A percentile compares a stretch with the other conserved stretches of the same genome.
These are phyloP conservation scores for Oryzias melastigma DNA, from an alignment of 2,113 vertebrate genomes.

Conservation along the genomic window DNA sequence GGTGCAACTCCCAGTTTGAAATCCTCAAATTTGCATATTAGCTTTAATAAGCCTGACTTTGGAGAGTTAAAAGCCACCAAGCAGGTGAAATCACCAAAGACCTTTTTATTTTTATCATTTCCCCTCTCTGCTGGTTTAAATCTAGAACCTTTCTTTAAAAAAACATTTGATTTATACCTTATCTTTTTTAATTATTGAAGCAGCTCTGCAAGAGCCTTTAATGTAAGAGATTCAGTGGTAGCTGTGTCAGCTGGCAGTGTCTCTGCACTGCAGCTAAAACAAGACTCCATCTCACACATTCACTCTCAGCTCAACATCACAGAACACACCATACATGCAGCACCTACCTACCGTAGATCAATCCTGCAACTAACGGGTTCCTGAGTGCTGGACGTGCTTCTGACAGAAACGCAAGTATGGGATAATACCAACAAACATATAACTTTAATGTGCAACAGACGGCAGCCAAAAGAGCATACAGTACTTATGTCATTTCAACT, in stretches of 20 bases:
- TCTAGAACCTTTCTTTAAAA: slow-evolving; percentile 15
- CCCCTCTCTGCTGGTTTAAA: slow-evolving; percentile 6
- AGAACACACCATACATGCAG: slow-evolving; percentile 12
- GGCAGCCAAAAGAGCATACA: slow-evolving; percentile 66
- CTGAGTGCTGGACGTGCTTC: slow-evolving; percentile 14
- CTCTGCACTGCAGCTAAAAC: slow-evolving; percentile 56
- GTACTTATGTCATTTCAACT: slow-evolving; percentile 30
- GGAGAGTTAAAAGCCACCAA: not conserved
- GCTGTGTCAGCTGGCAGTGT: slow-evolving; percentile 19
- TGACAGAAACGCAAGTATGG: slow-evolving; percentile 54
- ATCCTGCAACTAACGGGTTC: no score
- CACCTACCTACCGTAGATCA: slow-evolving; percentile 7
- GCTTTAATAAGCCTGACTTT: slow-evolving; percentile 7
- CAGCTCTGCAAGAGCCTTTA: slow-evolving; percentile 3
- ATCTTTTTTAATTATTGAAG: slow-evolving; percentile 34
- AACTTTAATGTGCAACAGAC: slow-evolving; percentile 73
- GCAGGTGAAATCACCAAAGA: not conserved
- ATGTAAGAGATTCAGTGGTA: slow-evolving; percentile 14
- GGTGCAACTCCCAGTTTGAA: slow-evolving; percentile 17
- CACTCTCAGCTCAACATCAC: slow-evolving; percentile 24
- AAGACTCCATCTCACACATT: slow-evolving; percentile 39
- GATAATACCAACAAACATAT: slow-evolving; percentile 66
- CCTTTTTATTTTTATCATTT: not conserved
- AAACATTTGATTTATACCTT: slow-evolving; percentile 29
- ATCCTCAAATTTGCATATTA: slow-evolving; percentile 25